These are phyloP conservation scores for Andrena haemorrhoa DNA, from an alignment of 2,888 invertebrate species.

Conservation along the genomic window DNA sequence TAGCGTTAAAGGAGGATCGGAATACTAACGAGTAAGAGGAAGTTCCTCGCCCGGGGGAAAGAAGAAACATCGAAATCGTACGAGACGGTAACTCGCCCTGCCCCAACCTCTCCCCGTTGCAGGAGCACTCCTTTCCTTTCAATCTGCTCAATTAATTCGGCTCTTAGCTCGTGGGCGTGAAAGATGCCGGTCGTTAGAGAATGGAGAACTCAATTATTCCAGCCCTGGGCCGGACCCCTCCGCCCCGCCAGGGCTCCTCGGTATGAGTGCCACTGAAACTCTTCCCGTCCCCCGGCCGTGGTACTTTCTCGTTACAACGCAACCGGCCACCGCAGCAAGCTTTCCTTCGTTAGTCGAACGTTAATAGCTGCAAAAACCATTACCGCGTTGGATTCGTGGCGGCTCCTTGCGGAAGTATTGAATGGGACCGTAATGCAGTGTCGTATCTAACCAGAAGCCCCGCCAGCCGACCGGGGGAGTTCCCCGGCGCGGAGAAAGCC, in stretches of 20 bases:
- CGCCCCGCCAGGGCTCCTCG: conserved; percentile 9
- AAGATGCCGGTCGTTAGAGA: conserved; percentile 64
- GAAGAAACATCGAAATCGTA: conserved; percentile 24
- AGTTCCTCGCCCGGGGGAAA: conserved; percentile 20
- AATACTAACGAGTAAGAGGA: conserved; percentile 19
- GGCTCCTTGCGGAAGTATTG: conserved; percentile 48
- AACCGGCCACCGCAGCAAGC: conserved; percentile 40
- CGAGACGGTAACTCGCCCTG: conserved; percentile 23
- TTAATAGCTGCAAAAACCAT: conserved; percentile 73
- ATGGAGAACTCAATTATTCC: conserved; percentile 68
- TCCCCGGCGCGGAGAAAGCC: conserved; percentile 5
- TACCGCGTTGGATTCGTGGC: conserved; percentile 59
- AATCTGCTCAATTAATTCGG: conserved; percentile 65
- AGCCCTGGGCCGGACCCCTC: conserved; percentile 18
- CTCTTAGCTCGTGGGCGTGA: conserved; percentile 56
- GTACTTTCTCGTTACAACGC: conserved; percentile 51
- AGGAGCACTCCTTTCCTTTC: conserved; percentile 40
- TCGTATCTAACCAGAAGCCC: conserved; percentile 50
- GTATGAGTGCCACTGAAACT: conserved; percentile 26
- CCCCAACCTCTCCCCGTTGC: background rate
- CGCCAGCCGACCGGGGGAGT: conserved; percentile 1
- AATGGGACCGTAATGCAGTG: conserved; percentile 66
- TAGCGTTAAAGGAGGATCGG: conserved; percentile 4
- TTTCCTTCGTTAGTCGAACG: conserved; percentile 65
- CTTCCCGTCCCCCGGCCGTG: background rate